Evolutionary conservation across 2,797 vertebrate species (phyloP).

Genomic region (Ciconia nigra): DNA sequence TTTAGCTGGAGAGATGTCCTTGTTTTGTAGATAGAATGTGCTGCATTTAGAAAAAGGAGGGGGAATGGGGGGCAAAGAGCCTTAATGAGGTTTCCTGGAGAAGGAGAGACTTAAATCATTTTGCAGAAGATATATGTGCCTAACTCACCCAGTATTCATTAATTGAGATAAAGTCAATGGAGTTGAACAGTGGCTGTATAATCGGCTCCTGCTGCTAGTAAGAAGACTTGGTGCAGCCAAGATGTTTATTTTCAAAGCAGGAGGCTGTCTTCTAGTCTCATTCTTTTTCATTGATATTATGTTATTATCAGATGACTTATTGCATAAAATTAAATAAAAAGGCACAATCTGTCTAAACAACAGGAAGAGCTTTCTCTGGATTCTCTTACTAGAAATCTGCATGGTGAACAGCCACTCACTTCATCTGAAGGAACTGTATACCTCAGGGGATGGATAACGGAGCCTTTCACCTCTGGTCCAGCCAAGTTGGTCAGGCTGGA

Average conservation of each 20-base stretch:
- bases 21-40: neutral
- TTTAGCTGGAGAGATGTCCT: conserved; percentile 10
- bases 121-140: conserved; percentile 10
- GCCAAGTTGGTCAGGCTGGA: neutral
- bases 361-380: neutral
- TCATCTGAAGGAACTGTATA: neutral
- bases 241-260: conserved; percentile 57
- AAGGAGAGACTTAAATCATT: conserved; percentile 19
- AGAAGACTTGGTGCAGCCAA: conserved; percentile 23
- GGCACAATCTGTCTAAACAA: neutral
- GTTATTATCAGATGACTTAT: conserved; percentile 39
- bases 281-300: neutral
- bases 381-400: neutral
- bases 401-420: neutral
- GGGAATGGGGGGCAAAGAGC: neutral
- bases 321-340: conserved; percentile 34
- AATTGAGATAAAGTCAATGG: conserved; percentile 34
- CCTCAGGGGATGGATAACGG: neutral
- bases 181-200: conserved; percentile 31
- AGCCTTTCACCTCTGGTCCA: neutral
- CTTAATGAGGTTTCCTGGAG: neutral
- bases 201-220: conserved; percentile 34
- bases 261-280: conserved; percentile 25
- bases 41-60: neutral
- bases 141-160: conserved; percentile 27